Base-by-base conservation (phyloP, 1,140 invertebrate species). In the Drosophila repleta region DNA sequence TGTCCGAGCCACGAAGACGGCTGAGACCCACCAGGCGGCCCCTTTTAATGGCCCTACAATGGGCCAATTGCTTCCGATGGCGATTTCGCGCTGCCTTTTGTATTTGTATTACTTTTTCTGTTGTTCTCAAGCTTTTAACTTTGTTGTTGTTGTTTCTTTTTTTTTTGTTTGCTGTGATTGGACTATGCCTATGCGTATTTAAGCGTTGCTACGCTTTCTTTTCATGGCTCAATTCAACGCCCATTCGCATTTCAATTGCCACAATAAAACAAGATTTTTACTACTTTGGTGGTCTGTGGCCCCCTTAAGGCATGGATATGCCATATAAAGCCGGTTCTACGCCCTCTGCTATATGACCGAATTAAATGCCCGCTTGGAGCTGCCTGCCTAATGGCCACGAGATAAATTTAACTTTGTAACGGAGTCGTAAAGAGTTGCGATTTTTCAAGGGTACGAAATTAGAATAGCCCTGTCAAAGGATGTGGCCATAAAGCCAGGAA, bases 161-260 rank as follows among this genome's bases (percentile, higher is more conserved):
- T 41, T 69, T 74, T 61, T 43, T 52, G 69, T 61, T 35, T 2
- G 24, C 32, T 11, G 17, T 20, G 53, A 65, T 63, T 79, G 60
- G 52, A 48, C 65, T 49, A 55, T 51, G 63, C 29, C 61, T 53
- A 72, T 74, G 60, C 58, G 69, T 72, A 62, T 63, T 74, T 62
- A 63, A 69, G 58, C 71, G 35, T 46, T 32, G 26, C 60, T 53
- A 13, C 53, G 46, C 60, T 68, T 69, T 56, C 65, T 55, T 82
- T 88, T 88, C 72, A 87, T 87, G 82, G 85, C 82, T 71, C 75
- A 87, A 87, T 87, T 87, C 83, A 77, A 87, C 83, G 83, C 83
- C 83, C 83, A 88, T 88, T 83, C 79, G 79, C 83, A 70, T 74
- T 88, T 88, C 83, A 88, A 88, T 88, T 88, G 83, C 79, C 32